phyloP scores from a whole-genome alignment of 2,888 invertebrate genomes.

The Leptopilina myrica region DNA sequence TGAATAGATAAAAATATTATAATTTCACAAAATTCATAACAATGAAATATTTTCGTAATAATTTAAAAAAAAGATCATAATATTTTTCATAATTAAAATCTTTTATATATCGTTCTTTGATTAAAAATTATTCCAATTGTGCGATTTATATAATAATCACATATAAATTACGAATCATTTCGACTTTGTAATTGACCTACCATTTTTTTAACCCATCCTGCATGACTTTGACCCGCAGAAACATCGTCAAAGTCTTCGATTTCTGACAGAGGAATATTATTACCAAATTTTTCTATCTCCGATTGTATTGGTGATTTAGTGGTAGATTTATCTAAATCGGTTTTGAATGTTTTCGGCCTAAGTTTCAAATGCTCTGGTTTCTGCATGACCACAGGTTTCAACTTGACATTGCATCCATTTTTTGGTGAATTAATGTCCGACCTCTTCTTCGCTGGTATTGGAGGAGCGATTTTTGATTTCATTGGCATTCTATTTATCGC shows the following conservation, averaged over 20 bases:
- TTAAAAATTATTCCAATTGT: background rate
- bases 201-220: constrained; percentile 74
- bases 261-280: constrained; percentile 4
- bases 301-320: background rate
- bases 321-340: constrained; percentile 23
- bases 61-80: background rate
- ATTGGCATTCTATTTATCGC: constrained; percentile 36
- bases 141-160: background rate
- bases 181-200: constrained; percentile 73
- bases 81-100: no score
- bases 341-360: constrained; percentile 49
- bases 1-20: constrained; percentile 7
- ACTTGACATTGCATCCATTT: constrained; percentile 3
- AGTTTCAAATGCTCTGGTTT: constrained; percentile 68
- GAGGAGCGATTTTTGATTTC: constrained; percentile 64
- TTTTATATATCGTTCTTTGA: no score
- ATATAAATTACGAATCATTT: constrained; percentile 64
- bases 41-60: background rate
- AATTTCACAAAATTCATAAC: constrained; percentile 24
- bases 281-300: constrained; percentile 8
- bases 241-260: constrained; percentile 66
- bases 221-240: constrained; percentile 73
- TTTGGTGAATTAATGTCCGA: background rate
- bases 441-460: constrained; percentile 64
- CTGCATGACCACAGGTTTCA: constrained; percentile 64